Conservation (phyloP, 2,113 vertebrate species). For the Phyllostomus discolor region DNA sequence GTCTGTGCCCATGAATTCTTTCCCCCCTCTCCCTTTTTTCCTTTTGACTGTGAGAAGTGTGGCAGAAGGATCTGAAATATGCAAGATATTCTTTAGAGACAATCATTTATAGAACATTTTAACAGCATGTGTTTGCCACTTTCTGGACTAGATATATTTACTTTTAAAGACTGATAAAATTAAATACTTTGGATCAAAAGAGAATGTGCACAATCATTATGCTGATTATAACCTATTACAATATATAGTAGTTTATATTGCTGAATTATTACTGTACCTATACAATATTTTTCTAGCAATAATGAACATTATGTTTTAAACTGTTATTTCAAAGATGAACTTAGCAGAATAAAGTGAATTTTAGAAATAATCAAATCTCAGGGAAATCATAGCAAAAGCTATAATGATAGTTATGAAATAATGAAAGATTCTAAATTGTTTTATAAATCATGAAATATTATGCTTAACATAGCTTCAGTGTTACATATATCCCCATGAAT, state of each 20-base stretch:
- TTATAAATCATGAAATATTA: not conserved
- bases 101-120: not conserved
- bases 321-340: not conserved
- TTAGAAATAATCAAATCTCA: conserved; percentile 25
- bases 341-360: not conserved
- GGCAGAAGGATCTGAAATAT: not conserved
- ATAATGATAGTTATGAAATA: not conserved
- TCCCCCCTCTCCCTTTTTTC: no score
- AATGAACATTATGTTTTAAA: not conserved
- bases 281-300: not conserved
- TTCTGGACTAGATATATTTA: not conserved
- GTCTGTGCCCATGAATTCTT: no score
- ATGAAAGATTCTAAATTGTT: not conserved
- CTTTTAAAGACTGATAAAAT: not conserved
- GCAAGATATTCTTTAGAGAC: not conserved
- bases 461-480: not conserved
- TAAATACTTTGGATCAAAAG: not conserved
- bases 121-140: not conserved
- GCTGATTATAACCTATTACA: not conserved
- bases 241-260: not conserved
- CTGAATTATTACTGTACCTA: not conserved
- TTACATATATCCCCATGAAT: not conserved
- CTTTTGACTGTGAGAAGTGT: not conserved
- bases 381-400: not conserved
- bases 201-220: not conserved